Base-by-base conservation (phyloP, 2,888 invertebrate species). In the Mantis religiosa region DNA sequence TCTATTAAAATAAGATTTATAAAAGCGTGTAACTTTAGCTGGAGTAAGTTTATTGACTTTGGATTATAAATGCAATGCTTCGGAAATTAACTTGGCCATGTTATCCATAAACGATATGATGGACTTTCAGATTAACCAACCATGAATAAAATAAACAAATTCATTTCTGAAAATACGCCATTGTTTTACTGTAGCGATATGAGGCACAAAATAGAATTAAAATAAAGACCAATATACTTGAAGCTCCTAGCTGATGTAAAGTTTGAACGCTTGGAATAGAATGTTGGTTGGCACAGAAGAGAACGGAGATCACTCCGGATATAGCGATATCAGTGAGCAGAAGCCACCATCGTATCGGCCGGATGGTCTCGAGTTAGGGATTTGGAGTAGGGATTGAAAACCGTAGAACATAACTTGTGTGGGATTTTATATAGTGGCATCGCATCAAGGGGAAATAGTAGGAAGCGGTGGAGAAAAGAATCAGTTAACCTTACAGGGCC, bases 351-450 rank as follows among this genome's bases (percentile, higher is more conserved):
- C n/a, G 82, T 82, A 82, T 87, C 82, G 81, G n/a, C 82, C 81
- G 54, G 47, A 41, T 28, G 41, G 27, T n/a, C 27, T 28, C 47
- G 54, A 41, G 86, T 15, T 15, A 41, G 30, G 87, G 87, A 87
- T 87, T 87, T 87, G 87, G 87, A 12, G 87, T 82, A 82, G 87
- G 84, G 87, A 87, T 87, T 87, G 82, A 81, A 54, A 87, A 87
- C 87, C 87, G 87, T 54, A 87, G 87, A 87, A 87, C 87, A 87
- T 87, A 87, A 87, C 87, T 87, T 87, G 87, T 87, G 87, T 87
- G 87, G 87, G 87, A 87, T 87, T 87, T 82, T 87, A 87, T 87
- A 87, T 87, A 82, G 87, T 87, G 87, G 87, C 87, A 71, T 85
- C 47, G 85, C 47, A 85, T 85, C 85, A 85, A 85, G 85, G 47